A percentile compares a stretch with the other conserved stretches of the same genome.
These are phyloP conservation scores for Tricholauxania praeusta DNA, from an alignment of 2,888 invertebrate species.

Conservation along the genomic window DNA sequence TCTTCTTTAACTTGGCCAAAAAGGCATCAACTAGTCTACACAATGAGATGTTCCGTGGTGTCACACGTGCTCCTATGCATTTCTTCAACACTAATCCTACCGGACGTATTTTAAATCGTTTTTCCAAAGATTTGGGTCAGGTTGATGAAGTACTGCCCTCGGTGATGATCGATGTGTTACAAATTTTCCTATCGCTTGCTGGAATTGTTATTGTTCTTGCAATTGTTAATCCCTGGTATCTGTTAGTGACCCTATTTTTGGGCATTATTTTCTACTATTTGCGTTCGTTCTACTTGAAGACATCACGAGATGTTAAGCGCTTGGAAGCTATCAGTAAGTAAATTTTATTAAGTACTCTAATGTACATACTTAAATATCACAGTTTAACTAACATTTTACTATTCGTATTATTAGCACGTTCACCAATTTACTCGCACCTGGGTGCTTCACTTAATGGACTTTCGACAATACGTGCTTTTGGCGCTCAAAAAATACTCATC, in stretches of 20 bases:
- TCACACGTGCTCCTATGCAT: slow-evolving; percentile 83
- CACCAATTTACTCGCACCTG: slow-evolving; percentile 95
- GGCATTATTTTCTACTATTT: slow-evolving; percentile 81
- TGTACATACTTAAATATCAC: too few species aligned
- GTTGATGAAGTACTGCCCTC: slow-evolving; percentile 68
- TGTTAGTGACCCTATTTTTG: slow-evolving; percentile 78
- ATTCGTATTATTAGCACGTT: slow-evolving; percentile 74
- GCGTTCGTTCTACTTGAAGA: slow-evolving; percentile 80
- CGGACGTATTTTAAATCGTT: slow-evolving; percentile 86
- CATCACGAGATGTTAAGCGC: slow-evolving; percentile 85
- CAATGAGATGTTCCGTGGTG: slow-evolving; percentile 83
- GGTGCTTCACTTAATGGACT: slow-evolving; percentile 91
- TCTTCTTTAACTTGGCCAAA: slow-evolving; percentile 74
- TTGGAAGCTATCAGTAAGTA: slow-evolving; percentile 84
- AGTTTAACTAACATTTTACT: too few species aligned
- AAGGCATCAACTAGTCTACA: slow-evolving; percentile 83
- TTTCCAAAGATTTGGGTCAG: slow-evolving; percentile 87
- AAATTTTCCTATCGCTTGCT: slow-evolving; percentile 82
- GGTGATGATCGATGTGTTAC: slow-evolving; percentile 68
- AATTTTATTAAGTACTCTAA: background rate
- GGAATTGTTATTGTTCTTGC: slow-evolving; percentile 85
- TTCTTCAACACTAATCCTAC: slow-evolving; percentile 92
- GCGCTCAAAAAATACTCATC: slow-evolving; percentile 82
- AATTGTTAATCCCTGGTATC: slow-evolving; percentile 79
- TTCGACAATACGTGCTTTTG: slow-evolving; percentile 90